These are phyloP conservation scores for Danio aesculapii DNA, from an alignment of 2,797 vertebrate genomes.

Conservation along the genomic window DNA sequence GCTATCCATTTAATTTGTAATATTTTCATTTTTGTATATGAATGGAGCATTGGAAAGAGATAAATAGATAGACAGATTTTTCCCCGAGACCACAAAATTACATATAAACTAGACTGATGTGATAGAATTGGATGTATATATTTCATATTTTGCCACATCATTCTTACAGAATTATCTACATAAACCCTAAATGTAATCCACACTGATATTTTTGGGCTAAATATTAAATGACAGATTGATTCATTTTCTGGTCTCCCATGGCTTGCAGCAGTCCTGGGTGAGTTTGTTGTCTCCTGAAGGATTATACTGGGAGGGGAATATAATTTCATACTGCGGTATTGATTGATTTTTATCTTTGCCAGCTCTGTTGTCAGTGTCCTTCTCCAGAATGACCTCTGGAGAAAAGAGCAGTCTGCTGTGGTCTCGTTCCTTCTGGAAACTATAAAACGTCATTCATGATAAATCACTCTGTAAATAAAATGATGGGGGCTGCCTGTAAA, in stretches of 20 bases:
- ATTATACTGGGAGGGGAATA: conserved; percentile 47
- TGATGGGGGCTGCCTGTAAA: background rate
- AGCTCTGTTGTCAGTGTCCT: conserved; percentile 46
- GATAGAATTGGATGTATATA: background rate
- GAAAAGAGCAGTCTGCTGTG: conserved; percentile 21
- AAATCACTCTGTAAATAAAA: conserved; percentile 17
- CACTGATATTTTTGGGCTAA: background rate
- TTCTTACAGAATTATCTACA: background rate
- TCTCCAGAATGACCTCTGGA: conserved; percentile 49
- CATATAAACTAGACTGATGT: background rate
- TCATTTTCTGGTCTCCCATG: conserved; percentile 22
- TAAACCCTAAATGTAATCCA: background rate
- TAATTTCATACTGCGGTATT: conserved; percentile 56
- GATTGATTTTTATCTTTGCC: conserved; percentile 57
- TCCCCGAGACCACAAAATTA: background rate
- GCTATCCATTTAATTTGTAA: background rate
- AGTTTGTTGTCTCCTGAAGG: conserved; percentile 40
- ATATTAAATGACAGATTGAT: conserved; percentile 12
- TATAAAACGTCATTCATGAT: conserved; percentile 9
- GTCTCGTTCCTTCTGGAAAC: conserved; percentile 20
- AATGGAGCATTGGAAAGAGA: background rate
- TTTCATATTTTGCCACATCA: background rate
- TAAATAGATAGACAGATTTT: background rate
- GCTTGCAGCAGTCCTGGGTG: background rate
- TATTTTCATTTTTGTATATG: background rate